Base-by-base conservation (phyloP, 92 coral and sea anemone genomes). In the Phenganax stokvisi region DNA sequence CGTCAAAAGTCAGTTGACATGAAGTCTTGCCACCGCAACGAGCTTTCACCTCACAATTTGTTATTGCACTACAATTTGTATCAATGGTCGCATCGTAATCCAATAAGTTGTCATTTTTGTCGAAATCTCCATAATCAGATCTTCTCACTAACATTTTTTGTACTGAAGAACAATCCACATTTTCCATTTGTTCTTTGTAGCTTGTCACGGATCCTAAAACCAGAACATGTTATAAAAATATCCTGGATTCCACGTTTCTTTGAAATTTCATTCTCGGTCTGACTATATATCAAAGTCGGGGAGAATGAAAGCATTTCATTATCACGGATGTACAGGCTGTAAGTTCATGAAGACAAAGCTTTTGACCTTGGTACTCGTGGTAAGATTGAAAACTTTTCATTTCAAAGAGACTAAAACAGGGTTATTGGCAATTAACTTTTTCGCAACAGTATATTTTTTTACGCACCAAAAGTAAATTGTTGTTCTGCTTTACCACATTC, bases 381-480 rank as follows among this genome's bases (percentile, higher is more conserved):
- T 20, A 20, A 20, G 25, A 20, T 20, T 20, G 25, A 12, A 27
- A 15, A 5, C 17, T 27, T 59, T 27, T 5, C 3, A 27, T 59
- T 16, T 5, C 12, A 59, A 15, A 59, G 17, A 3, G 4, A 3
- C 17, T 16, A 9, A 12, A 12, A 3, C 16, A 58, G 3, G 16
- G 25, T 20, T 20, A 20, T 20, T 20, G 25, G 25, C 25, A 20
- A 20, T 20, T 20, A 20, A 20, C 25, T 20, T 20, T 20, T 20
- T 20, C 25, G 25, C 0, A 20, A 20, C 25, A 20, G 25, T 20
- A 20, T 20, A 20, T 20, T 11, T n/a, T 62, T 62, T n/a, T 12
- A 62, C 69, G 17, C 28, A 62, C 69, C 69, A n/a, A 62, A 62
- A 62, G 69, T 62, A 62, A 62, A 62, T 37, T 62, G 17, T 62